These are phyloP conservation scores for Ficedula albicollis DNA, from an alignment of 2,797 vertebrate species.

Conservation along the genomic window DNA sequence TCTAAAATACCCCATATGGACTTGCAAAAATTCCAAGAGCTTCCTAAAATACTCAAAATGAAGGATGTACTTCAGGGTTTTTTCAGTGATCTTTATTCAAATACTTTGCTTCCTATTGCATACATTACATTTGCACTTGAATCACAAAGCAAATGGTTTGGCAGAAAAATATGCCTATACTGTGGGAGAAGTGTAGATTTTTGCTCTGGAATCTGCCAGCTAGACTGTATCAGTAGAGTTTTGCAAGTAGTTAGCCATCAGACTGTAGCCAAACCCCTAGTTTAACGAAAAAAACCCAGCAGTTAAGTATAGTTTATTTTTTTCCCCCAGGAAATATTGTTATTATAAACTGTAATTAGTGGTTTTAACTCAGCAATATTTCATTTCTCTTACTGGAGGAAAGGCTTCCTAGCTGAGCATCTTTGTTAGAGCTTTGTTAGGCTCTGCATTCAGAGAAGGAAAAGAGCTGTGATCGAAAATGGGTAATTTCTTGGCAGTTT, in stretches of 20 bases:
- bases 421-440: slow-evolving; percentile 57
- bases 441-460: slow-evolving; percentile 36
- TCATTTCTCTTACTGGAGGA: slow-evolving; percentile 40
- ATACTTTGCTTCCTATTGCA: neutral
- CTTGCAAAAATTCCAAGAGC: neutral
- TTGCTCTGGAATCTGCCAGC: neutral
- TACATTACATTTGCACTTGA: neutral
- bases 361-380: slow-evolving; percentile 55
- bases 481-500: slow-evolving; percentile 61
- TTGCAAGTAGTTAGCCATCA: slow-evolving; percentile 13
- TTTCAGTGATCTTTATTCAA: neutral
- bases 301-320: slow-evolving; percentile 65
- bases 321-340: slow-evolving; percentile 46
- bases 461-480: slow-evolving; percentile 46
- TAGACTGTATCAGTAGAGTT: slow-evolving; percentile 14
- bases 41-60: neutral
- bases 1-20: neutral
- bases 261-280: slow-evolving; percentile 35
- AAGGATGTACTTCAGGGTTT: neutral
- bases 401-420: slow-evolving; percentile 40
- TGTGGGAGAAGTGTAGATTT: neutral
- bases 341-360: slow-evolving; percentile 72
- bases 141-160: neutral
- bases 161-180: neutral
- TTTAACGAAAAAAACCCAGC: slow-evolving; percentile 2